A percentile compares a stretch with the other conserved stretches of the same genome.
Conservation (phyloP, 92 coral and sea anemone species). For the Blastomussa wellsi region DNA sequence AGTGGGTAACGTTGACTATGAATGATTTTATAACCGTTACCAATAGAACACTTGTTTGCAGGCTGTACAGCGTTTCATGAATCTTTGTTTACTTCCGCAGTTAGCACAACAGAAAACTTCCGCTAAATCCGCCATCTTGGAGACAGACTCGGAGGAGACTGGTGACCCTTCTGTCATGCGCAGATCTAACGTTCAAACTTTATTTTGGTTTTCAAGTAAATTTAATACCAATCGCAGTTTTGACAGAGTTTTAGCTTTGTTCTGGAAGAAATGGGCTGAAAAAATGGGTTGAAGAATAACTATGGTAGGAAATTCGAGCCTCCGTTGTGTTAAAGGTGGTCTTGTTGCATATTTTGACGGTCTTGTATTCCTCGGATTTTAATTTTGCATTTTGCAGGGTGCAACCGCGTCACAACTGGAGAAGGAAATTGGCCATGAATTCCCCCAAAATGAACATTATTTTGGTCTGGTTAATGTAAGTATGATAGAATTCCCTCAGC, state of each 20-base stretch:
- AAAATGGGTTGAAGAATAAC: constrained; percentile 28
- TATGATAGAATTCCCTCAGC: constrained; percentile 1
- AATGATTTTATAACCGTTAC: constrained; percentile 28
- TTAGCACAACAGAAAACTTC: constrained; percentile 44
- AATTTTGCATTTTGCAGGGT: constrained; percentile 83
- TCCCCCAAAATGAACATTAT: constrained; percentile 98
- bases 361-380: not conserved
- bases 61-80: constrained; percentile 88
- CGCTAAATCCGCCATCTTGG: constrained; percentile 56
- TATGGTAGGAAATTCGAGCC: constrained; percentile 21
- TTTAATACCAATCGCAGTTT: not conserved
- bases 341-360: not conserved
- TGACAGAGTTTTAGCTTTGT: not conserved
- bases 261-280: constrained; percentile 18
- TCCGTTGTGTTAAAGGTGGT: not conserved
- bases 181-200: constrained; percentile 4
- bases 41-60: constrained; percentile 81
- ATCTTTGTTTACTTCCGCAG: constrained; percentile 61
- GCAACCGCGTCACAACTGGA: constrained; percentile 96
- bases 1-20: not conserved
- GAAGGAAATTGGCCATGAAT: constrained; percentile 97
- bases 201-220: constrained; percentile 29
- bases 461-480: constrained; percentile 98
- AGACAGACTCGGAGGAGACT: not conserved
- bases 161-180: not conserved